phyloP scores from a whole-genome alignment of 1,140 invertebrate species.

The Drosophila ficusphila region DNA sequence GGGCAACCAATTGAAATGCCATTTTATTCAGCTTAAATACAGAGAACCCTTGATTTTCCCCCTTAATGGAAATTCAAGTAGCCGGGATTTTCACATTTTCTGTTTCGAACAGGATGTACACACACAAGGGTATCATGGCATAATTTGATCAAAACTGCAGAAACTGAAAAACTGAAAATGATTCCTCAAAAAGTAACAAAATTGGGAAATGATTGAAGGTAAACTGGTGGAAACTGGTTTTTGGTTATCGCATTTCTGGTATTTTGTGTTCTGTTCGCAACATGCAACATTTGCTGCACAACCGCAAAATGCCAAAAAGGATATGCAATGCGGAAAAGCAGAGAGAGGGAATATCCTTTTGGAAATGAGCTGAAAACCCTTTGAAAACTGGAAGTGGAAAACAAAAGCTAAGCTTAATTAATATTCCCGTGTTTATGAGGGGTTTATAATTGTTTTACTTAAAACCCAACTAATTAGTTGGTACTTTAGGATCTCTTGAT shows the following conservation, averaged over 20 bases:
- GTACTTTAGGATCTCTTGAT: too few species aligned
- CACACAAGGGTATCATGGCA: too few species aligned
- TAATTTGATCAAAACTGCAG: conserved; percentile 15
- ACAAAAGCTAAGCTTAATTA: background rate
- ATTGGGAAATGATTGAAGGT: too few species aligned
- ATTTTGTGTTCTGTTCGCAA: background rate
- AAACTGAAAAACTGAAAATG: too few species aligned
- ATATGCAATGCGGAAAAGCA: conserved; percentile 27
- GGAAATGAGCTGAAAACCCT: too few species aligned
- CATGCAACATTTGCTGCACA: too few species aligned
- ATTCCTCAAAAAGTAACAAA: too few species aligned
- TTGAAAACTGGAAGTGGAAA: background rate
- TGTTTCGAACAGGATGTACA: too few species aligned
- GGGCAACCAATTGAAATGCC: conserved; percentile 32
- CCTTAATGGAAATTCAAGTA: background rate
- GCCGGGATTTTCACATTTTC: too few species aligned
- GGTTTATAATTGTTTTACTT: background rate
- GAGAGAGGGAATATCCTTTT: background rate
- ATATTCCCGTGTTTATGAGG: too few species aligned
- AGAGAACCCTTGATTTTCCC: background rate
- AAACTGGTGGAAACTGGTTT: too few species aligned
- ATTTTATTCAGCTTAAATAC: conserved; percentile 26
- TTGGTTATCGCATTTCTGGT: conserved; percentile 12
- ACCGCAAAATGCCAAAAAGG: conserved; percentile 21
- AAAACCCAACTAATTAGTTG: conserved; percentile 8